phyloP scores from a whole-genome alignment of 2,113 vertebrate genomes.

The Syngnathoides biaculeatus region DNA sequence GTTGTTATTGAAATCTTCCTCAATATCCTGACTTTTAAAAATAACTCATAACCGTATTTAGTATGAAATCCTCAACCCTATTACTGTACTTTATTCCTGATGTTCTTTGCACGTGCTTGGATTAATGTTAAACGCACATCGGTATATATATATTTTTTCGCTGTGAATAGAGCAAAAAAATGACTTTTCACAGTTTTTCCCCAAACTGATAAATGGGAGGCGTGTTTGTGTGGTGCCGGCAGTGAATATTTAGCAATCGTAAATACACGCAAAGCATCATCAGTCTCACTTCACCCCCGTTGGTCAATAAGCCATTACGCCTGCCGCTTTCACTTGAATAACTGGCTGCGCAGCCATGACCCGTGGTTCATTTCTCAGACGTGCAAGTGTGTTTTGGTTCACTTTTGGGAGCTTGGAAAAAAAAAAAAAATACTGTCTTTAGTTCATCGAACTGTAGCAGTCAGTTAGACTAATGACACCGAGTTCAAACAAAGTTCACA shows the following conservation, averaged over 20 bases:
- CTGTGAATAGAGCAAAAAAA: background rate
- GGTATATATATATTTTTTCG: background rate
- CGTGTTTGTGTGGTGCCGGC: background rate
- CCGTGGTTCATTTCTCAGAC: constrained; percentile 29
- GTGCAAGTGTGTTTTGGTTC: background rate
- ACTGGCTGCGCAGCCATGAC: constrained; percentile 24
- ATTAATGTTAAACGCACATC: background rate
- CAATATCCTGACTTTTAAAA: too few species aligned
- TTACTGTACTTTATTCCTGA: background rate
- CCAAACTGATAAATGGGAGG: constrained; percentile 12
- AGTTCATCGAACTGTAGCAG: constrained; percentile 19
- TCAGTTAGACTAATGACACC: constrained; percentile 3
- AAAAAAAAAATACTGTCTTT: constrained; percentile 14
- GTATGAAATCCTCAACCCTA: too few species aligned
- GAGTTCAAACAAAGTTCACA: background rate
- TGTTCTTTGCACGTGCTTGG: background rate
- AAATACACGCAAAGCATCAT: constrained; percentile 26
- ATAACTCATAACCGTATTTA: too few species aligned
- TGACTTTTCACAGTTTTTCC: constrained; percentile 4
- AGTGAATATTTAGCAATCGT: constrained; percentile 18
- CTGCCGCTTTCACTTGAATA: constrained; percentile 18
- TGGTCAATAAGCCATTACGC: constrained; percentile 46
- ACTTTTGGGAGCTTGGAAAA: constrained; percentile 19
- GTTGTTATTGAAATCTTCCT: too few species aligned
- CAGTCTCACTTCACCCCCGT: constrained; percentile 29